Base-by-base conservation (phyloP, 2,888 invertebrate species). In the Leucania comma region DNA sequence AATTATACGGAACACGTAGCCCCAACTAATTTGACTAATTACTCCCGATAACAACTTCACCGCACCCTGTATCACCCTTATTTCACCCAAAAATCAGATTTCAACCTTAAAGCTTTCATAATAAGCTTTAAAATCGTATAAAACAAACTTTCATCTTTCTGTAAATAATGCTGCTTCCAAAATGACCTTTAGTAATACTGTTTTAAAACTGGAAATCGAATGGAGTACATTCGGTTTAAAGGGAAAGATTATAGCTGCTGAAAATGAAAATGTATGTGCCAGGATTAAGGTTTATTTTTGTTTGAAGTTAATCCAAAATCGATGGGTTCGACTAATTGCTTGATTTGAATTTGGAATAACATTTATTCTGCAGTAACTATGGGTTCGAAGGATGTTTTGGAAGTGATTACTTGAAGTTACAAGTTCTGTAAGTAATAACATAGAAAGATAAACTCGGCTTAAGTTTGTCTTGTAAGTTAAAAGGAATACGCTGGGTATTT, bases 21-120 rank as follows among this genome's bases (percentile, higher is more conserved):
- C 88, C 88, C 82, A 78, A 86, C 89, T 93, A 93, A 94, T 93
- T 93, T 92, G 88, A 91, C 93, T 94, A 94, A 95, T 94, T 94
- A 92, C 91, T 86, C 78, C 72, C 78, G 85, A 88, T 90, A 91
- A 90, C 91, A 90, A 88, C 85, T 82, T 86, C 84, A 88, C 90
- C 88, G 84, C 88, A 86, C 84, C 84, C 85, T 85, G 81, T 78
- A 81, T 76, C 63, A 75, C 87, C 87, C 81, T 76, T 65, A n/a
- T 38, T 63, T 38, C 12, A 38, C 32, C 32, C n/a, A 42, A 14
- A 73, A 83, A 76, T 64, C 59, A n/a, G 86, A 81, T 84, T 69
- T 75, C 69, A 65, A 76, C 85, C 67, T 46, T 68, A 53, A 42
- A 4, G 0, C 24, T 14, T 1, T 1, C 0, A 0, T 0, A 6